Base-by-base conservation (phyloP, 2,113 vertebrate genomes). In the Ciconia maguari region DNA sequence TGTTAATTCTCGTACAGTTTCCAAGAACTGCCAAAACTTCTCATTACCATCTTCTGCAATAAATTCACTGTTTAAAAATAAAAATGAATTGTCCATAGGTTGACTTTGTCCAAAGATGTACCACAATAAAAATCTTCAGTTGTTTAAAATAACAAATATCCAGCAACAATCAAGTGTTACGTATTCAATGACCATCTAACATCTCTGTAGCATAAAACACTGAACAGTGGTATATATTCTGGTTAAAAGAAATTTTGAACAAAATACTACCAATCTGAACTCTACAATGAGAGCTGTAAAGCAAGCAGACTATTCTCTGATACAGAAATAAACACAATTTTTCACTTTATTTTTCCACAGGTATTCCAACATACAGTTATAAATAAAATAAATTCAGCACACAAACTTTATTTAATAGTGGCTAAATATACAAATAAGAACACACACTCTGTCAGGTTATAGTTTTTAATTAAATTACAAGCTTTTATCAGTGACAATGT, bases 1-100 rank as follows among this genome's bases (percentile, higher is more conserved):
- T 25, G 98, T 99, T 94, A 99, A 97, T 96, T 99, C 99, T 97
- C 98, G 98, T 71, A 99, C 99, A 30, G 99, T 99, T 95, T 99
- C 99, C 95, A 99, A 98, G 98, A 99, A 99, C 96, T 99, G 99
- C 99, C 99, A 99, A 97, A 99, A 99, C 96, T 99, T 99, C 92
- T 99, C 99, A 96, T 99, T 99, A 92, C 99, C 98, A 97, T 99
- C 99, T 98, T 99, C 99, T 95, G 98, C 99, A 96, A 99, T 98
- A 97, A 99, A 99, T 97, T 99, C 99, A 95, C 99, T 99, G 94
- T 98, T 97, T 75, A 95, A 96, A 96, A 90, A 91, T 66, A 98
- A 96, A 95, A 96, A 92, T 42, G 2, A 77, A 76, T 87, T 91
- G 49, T 90, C 80, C 83, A 90, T 54, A 91, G 42, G 41, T 57